A percentile compares a stretch with the other conserved stretches of the same genome.
These are phyloP conservation scores for Mormyrops attenuatus DNA, from an alignment of 2,797 vertebrate species.

Conservation along the genomic window DNA sequence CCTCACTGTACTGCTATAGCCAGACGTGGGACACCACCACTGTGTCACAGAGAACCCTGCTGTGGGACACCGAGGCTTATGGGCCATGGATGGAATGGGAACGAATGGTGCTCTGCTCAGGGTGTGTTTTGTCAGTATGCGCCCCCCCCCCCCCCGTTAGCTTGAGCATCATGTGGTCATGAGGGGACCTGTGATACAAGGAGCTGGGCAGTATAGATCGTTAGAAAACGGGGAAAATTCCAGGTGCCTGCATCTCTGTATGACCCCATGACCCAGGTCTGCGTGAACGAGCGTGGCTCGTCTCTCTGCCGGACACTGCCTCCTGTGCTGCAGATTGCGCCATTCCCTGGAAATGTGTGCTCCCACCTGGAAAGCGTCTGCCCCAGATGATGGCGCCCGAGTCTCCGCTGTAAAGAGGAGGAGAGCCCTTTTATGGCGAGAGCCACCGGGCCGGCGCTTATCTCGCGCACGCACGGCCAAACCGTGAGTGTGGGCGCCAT, in stretches of 20 bases:
- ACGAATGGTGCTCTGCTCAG: neutral
- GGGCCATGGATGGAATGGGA: neutral
- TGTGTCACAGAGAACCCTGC: neutral
- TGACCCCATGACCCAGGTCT: neutral
- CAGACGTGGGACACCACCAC: neutral
- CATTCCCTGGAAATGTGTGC: neutral
- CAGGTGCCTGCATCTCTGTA: neutral
- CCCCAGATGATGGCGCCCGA: constrained; percentile 41
- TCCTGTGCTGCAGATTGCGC: neutral
- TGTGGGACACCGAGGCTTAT: neutral
- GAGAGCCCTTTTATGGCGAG: constrained; percentile 54
- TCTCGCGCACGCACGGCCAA: constrained; percentile 47
- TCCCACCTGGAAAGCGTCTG: neutral
- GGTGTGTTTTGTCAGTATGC: neutral
- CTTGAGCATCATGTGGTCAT: neutral
- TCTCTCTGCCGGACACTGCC: neutral
- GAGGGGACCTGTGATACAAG: neutral
- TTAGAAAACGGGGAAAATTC: neutral
- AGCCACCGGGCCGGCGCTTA: constrained; percentile 45
- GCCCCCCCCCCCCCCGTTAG: neutral
- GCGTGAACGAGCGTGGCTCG: neutral
- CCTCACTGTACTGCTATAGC: neutral
- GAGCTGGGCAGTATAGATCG: neutral
- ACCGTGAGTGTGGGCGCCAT: constrained; percentile 51
- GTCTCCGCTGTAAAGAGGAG: constrained; percentile 43